Evolutionary conservation across 2,888 invertebrate genomes (phyloP), one percentile per base, ranked within the genome.

Genomic region (Trachelus tabidus): DNA sequence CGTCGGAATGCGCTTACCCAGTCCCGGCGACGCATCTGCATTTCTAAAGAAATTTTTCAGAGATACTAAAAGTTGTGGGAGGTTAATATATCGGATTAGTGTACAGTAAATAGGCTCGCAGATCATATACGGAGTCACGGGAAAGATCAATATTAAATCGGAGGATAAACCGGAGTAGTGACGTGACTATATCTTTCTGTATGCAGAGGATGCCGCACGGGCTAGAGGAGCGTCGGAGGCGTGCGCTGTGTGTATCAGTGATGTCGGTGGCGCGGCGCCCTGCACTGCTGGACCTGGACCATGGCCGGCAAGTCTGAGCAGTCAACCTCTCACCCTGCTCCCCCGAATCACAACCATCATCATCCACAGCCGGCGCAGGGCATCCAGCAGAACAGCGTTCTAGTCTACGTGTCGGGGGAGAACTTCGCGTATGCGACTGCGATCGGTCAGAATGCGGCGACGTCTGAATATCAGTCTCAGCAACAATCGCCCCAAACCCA

Each of bases 281-380:
- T 84, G 81, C 85, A 82, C 83, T 84, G 89, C 90, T 91, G 90
- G 91, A 92, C 89, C 91, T 90, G 91, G 92, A 94, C 94, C 93
- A 95, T 95, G 95, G 94, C 95, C 93, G 94, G 94, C 94, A 95
- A 95, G 95, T 94, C 95, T 95, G 95, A 95, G 93, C 94, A 95
- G 93, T 93, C 87, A 89, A 89, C 87, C 89, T 90, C 89, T 87
- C 90, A 89, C 92, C 92, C 90, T 92, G 92, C 90, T 88, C 90
- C 89, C 87, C 89, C 88, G 87, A 87, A 87, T 88, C 83, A 87
- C 81, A 85, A 83, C 82, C 86, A 86, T 75, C 88, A 87, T 30
- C 84, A 83, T 6, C 83, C 82, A 11, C 82, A 89, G 81, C 85
- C 83, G 6, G 85, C 83, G 71, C 79, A 78, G 74, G 78, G 71